These are phyloP conservation scores for Metaphire vulgaris DNA, from an alignment of 1,140 invertebrate genomes.

Conservation along the genomic window DNA sequence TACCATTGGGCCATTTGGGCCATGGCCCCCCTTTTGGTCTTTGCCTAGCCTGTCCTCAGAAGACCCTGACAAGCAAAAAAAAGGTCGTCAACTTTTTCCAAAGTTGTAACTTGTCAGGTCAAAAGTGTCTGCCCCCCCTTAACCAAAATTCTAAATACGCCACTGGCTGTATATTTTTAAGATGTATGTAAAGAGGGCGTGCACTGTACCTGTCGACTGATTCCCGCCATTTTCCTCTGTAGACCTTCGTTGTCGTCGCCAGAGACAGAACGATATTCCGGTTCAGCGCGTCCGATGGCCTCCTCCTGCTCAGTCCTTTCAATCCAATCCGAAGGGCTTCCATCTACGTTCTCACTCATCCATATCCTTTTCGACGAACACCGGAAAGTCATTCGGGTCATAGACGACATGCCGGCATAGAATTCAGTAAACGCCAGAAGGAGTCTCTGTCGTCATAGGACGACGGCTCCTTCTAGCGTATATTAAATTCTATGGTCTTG, in stretches of 20 bases:
- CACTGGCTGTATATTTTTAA: background rate
- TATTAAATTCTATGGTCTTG: too few relatives aligned
- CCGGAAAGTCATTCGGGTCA: too few relatives aligned
- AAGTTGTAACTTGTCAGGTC: background rate
- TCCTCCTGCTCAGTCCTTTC: conserved; percentile 91
- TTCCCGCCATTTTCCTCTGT: conserved; percentile 52
- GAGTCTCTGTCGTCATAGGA: too few relatives aligned
- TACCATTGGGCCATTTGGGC: too few relatives aligned
- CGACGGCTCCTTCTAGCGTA: too few relatives aligned
- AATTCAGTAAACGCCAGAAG: background rate
- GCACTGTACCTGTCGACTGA: background rate
- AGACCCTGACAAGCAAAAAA: background rate
- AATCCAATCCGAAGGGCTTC: conserved; percentile 92
- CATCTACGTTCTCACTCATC: conserved; percentile 95
- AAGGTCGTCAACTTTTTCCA: conserved; percentile 1
- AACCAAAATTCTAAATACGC: background rate
- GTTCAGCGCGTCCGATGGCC: conserved; percentile 91
- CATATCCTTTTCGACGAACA: conserved; percentile 54
- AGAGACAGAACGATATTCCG: conserved; percentile 97
- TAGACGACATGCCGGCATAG: too few relatives aligned
- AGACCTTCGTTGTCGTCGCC: conserved; percentile 97
- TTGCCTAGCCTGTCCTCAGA: too few relatives aligned
- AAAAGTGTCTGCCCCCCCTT: background rate
- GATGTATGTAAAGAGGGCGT: background rate
- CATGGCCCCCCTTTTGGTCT: too few relatives aligned